Evolutionary conservation across 35 echinoderm and acorn worm genomes (phyloP).

Genomic region (Anneissia japonica): DNA sequence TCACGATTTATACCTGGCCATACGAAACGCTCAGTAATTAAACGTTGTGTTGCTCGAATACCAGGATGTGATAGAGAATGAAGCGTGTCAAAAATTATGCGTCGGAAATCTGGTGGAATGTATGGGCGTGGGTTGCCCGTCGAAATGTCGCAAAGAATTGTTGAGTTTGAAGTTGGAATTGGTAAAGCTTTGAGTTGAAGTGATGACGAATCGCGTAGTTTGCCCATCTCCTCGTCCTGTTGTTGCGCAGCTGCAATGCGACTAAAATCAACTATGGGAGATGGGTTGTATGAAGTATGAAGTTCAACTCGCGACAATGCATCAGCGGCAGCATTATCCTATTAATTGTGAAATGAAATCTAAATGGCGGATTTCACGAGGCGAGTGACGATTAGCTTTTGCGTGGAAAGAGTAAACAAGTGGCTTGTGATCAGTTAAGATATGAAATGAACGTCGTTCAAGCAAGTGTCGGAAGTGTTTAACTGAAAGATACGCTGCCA

Average conservation of each 20-base stretch:
- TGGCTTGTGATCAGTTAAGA: neutral
- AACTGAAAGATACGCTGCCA: constrained; percentile 1
- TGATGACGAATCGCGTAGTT: neutral
- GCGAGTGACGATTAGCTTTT: neutral
- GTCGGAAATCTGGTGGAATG: neutral
- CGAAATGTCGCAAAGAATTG: constrained; percentile 9
- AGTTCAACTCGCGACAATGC: neutral
- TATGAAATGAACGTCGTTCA: neutral
- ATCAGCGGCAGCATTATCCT: constrained; percentile 10
- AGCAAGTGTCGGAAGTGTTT: constrained; percentile 4
- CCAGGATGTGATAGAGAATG: constrained; percentile 1
- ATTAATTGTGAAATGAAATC: constrained; percentile 42
- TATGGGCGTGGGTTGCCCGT: constrained; percentile 23
- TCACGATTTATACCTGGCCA: constrained; percentile 62
- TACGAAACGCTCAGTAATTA: constrained; percentile 39
- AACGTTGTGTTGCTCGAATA: constrained; percentile 26
- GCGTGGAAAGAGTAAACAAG: neutral
- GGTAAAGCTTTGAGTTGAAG: neutral
- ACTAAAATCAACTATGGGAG: neutral
- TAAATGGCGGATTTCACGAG: neutral
- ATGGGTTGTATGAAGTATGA: neutral
- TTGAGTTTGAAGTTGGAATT: neutral
- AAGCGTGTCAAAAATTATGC: constrained; percentile 3
- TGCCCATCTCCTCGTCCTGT: neutral
- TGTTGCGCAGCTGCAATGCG: constrained; percentile 9